phyloP scores from a whole-genome alignment of 2,888 invertebrate genomes.

The Candidula unifasciata region DNA sequence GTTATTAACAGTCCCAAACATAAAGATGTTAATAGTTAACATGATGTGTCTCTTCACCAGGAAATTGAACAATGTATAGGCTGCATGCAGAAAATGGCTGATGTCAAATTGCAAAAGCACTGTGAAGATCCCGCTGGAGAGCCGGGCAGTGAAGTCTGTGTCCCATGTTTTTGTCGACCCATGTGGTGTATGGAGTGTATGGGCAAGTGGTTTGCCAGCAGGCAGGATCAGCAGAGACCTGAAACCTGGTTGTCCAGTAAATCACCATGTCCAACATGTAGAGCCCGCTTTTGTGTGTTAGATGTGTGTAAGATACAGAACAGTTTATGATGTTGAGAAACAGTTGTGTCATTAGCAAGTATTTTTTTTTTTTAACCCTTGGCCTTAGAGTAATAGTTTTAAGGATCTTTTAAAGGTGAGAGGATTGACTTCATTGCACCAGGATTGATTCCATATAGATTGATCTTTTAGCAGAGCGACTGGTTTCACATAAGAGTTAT shows the following conservation, averaged over 20 bases:
- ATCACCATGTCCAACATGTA: slow-evolving; percentile 92
- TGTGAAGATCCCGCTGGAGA: slow-evolving; percentile 79
- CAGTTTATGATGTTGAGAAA: neutral
- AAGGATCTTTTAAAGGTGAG: too few relatives aligned
- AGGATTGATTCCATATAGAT: too few relatives aligned
- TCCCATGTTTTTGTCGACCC: slow-evolving; percentile 86
- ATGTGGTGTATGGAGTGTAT: slow-evolving; percentile 91
- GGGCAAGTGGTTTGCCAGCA: slow-evolving; percentile 85
- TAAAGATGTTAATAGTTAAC: neutral
- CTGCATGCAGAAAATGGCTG: slow-evolving; percentile 88
- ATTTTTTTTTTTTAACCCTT: too few relatives aligned
- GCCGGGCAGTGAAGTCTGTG: slow-evolving; percentile 76
- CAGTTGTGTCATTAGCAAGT: too few relatives aligned
- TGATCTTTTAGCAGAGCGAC: too few relatives aligned
- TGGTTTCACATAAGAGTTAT: too few relatives aligned
- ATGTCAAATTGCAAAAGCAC: slow-evolving; percentile 87
- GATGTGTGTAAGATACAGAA: slow-evolving; percentile 84
- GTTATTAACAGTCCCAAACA: too few relatives aligned
- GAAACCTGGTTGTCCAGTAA: slow-evolving; percentile 88
- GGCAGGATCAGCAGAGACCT: slow-evolving; percentile 85
- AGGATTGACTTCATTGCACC: too few relatives aligned
- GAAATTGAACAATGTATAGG: slow-evolving; percentile 91
- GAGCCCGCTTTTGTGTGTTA: slow-evolving; percentile 89
- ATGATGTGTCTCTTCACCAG: slow-evolving; percentile 77
- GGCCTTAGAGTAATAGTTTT: too few relatives aligned